phyloP scores from a whole-genome alignment of 2,888 invertebrate species.

The Gymnoscelis rufifasciata region DNA sequence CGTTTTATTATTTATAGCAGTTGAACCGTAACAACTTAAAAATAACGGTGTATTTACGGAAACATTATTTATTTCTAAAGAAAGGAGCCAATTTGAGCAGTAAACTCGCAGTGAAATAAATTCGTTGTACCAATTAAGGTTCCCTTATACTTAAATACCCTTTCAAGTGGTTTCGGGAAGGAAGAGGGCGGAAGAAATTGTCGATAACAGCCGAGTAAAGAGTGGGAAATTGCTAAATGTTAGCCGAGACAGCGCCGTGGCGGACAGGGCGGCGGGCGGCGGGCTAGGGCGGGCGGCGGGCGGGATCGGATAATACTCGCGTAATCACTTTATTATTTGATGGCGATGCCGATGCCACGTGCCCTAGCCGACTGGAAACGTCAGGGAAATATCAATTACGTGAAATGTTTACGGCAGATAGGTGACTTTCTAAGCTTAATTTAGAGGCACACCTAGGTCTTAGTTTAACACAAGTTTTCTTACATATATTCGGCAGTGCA shows the following conservation, averaged over 20 bases:
- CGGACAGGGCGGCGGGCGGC: neutral
- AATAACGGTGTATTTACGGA: constrained; percentile 4
- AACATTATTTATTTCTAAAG: constrained; percentile 33
- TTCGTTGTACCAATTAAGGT: constrained; percentile 69
- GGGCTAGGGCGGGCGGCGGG: neutral
- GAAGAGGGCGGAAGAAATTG: constrained; percentile 71
- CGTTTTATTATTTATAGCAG: neutral
- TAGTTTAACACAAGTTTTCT: too few species aligned
- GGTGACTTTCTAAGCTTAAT: too few species aligned
- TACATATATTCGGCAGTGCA: too few species aligned
- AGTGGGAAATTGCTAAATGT: constrained; percentile 69
- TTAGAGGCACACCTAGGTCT: too few species aligned
- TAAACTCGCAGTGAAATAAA: constrained; percentile 58
- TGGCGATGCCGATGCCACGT: constrained; percentile 1
- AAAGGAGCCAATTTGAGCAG: constrained; percentile 39
- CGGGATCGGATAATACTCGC: constrained; percentile 38
- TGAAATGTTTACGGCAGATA: too few species aligned
- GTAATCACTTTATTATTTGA: constrained; percentile 23
- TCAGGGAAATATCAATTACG: neutral
- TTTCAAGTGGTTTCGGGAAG: constrained; percentile 64
- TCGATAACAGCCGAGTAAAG: constrained; percentile 65
- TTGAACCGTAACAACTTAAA: neutral
- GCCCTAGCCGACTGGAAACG: neutral
- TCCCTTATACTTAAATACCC: constrained; percentile 70
- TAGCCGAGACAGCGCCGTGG: constrained; percentile 44